Conservation (phyloP, 23 tunicate species). For the Clavelina lepadiformis region DNA sequence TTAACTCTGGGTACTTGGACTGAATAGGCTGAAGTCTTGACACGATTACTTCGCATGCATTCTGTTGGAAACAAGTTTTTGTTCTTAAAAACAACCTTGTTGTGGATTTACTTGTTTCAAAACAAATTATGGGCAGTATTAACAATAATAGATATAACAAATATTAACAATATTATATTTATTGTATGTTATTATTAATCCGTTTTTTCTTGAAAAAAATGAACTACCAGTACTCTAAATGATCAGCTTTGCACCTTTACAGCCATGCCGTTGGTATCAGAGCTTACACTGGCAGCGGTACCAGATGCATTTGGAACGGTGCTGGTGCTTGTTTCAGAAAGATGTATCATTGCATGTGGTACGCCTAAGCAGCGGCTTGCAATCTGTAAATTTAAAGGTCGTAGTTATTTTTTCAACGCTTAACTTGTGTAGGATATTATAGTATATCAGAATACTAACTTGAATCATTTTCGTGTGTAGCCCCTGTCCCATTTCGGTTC, state of each 20-base stretch:
- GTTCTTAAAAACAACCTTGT: too few relatives aligned
- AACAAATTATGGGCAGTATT: too few relatives aligned
- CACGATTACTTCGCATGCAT: constrained; percentile 65
- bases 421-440: too few relatives aligned
- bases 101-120: too few relatives aligned
- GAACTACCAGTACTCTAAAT: too few relatives aligned
- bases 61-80: constrained; percentile 19
- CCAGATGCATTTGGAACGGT: constrained; percentile 82
- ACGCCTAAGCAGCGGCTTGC: constrained; percentile 77
- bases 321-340: constrained; percentile 68
- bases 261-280: constrained; percentile 90
- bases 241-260: too few relatives aligned
- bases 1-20: constrained; percentile 23
- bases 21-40: constrained; percentile 42
- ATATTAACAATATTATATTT: too few relatives aligned
- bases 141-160: too few relatives aligned
- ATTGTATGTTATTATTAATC: too few relatives aligned
- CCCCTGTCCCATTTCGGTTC: constrained; percentile 98
- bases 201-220: too few relatives aligned
- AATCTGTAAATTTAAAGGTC: constrained; percentile 30
- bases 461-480: constrained; percentile 92
- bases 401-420: background rate
- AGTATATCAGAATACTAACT: too few relatives aligned
- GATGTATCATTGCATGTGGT: constrained; percentile 44
- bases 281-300: constrained; percentile 68